phyloP scores from a whole-genome alignment of 2,797 vertebrate genomes.

The Bovichtus diacanthus region DNA sequence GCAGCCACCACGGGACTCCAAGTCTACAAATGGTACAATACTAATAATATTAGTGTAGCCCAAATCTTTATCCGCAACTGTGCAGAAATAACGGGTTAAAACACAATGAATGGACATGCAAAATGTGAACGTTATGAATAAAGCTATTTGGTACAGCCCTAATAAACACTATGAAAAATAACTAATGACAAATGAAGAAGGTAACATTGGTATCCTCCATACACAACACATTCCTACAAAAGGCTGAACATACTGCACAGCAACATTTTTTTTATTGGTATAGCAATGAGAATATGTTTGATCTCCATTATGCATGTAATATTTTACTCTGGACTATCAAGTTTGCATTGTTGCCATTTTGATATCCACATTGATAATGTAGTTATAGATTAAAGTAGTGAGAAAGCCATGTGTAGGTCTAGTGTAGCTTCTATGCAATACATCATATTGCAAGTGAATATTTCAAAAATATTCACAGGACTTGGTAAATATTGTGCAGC shows the following conservation, averaged over 20 bases:
- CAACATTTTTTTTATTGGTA: not conserved
- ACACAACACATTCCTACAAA: not conserved
- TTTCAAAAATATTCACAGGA: not conserved
- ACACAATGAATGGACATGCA: no score
- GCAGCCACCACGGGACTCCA: no score
- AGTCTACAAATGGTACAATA: no score
- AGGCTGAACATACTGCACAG: constrained; percentile 25
- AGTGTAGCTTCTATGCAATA: not conserved
- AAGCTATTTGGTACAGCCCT: no score
- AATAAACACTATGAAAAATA: not conserved
- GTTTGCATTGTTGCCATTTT: no score
- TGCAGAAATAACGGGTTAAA: no score
- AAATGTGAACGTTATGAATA: no score
- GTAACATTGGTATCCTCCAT: not conserved
- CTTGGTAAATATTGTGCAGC: constrained; percentile 23
- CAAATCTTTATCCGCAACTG: no score
- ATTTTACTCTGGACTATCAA: not conserved
- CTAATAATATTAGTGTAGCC: no score
- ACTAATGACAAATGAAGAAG: not conserved
- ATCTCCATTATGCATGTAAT: not conserved
- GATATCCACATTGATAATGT: not conserved
- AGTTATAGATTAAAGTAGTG: not conserved
- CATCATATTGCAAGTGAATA: not conserved
- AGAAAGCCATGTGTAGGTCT: not conserved
- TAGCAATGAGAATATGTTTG: not conserved